A percentile compares a stretch with the other conserved stretches of the same genome.
These are phyloP conservation scores for Pollicipes pollicipes DNA, from an alignment of 1,140 invertebrate genomes.

Conservation along the genomic window DNA sequence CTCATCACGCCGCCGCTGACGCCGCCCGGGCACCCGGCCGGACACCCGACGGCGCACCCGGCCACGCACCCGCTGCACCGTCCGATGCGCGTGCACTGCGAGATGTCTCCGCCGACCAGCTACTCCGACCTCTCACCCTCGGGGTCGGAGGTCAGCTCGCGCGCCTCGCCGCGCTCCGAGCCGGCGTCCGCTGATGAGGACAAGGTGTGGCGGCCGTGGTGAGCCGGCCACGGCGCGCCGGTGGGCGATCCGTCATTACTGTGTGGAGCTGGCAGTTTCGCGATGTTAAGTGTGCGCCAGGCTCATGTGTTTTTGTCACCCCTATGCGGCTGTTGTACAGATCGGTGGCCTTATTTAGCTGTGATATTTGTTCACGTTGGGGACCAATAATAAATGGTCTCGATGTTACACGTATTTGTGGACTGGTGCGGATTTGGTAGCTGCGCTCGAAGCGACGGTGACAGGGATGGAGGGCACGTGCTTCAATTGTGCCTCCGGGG, in stretches of 20 bases:
- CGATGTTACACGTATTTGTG: neutral
- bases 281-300: neutral
- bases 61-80: neutral
- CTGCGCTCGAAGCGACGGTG: too few species aligned
- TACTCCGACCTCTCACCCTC: neutral
- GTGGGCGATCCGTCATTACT: too few species aligned
- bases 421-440: too few species aligned
- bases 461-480: too few species aligned
- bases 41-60: too few species aligned
- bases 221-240: neutral
- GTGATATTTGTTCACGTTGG: neutral
- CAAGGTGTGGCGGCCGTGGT: slow-evolving; percentile 4
- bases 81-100: neutral
- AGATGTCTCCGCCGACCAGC: neutral
- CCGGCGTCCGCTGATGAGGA: neutral
- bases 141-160: neutral
- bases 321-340: neutral
- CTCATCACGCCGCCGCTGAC: neutral
- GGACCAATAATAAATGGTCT: neutral
- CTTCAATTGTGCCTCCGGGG: too few species aligned
- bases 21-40: too few species aligned
- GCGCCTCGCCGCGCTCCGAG: neutral
- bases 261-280: too few species aligned
- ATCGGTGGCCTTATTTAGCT: neutral
- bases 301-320: neutral